Percentiles rank a stretch among this genome's conserved stretches.
These are phyloP conservation scores for Proterorhinus semilunaris DNA, from an alignment of 2,113 vertebrate genomes.

Conservation along the genomic window DNA sequence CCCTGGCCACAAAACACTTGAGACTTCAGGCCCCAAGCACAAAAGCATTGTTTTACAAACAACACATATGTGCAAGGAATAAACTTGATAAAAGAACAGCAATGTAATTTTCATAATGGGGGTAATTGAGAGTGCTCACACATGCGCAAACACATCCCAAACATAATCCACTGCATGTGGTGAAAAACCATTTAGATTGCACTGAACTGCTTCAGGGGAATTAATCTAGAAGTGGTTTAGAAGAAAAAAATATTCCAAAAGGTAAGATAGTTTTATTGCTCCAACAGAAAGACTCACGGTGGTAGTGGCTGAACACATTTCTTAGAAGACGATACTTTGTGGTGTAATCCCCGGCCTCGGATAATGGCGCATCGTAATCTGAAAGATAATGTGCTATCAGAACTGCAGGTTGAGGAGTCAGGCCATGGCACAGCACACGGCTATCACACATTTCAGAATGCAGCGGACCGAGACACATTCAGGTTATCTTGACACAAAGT, in stretches of 20 bases:
- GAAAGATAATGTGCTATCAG: slow-evolving; percentile 73
- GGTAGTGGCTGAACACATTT: slow-evolving; percentile 78
- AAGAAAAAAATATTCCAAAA: too few species aligned
- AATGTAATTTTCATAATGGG: slow-evolving; percentile 28
- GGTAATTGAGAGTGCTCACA: slow-evolving; percentile 30
- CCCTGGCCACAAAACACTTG: slow-evolving; percentile 34
- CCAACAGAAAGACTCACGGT: slow-evolving; percentile 72
- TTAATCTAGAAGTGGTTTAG: slow-evolving; percentile 21
- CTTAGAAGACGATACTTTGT: slow-evolving; percentile 85
- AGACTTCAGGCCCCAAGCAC: slow-evolving; percentile 24
- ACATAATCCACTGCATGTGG: slow-evolving; percentile 38
- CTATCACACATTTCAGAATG: slow-evolving; percentile 64
- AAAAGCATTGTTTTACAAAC: slow-evolving; percentile 40
- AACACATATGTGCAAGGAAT: slow-evolving; percentile 18
- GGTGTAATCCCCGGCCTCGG: slow-evolving; percentile 90
- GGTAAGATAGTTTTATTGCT: slow-evolving; percentile 11
- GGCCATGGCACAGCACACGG: slow-evolving; percentile 37
- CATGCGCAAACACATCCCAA: slow-evolving; percentile 9
- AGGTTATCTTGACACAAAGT: slow-evolving; percentile 58
- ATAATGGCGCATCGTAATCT: slow-evolving; percentile 92
- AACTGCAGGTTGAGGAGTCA: slow-evolving; percentile 50
- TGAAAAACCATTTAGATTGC: slow-evolving; percentile 48
- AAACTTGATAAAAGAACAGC: slow-evolving; percentile 15
- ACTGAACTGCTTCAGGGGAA: slow-evolving; percentile 49
- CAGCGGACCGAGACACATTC: slow-evolving; percentile 45